A percentile compares a stretch with the other conserved stretches of the same genome.
These are phyloP conservation scores for Sebastes trivittatus DNA, from an alignment of 2,797 vertebrate species.

Conservation along the genomic window DNA sequence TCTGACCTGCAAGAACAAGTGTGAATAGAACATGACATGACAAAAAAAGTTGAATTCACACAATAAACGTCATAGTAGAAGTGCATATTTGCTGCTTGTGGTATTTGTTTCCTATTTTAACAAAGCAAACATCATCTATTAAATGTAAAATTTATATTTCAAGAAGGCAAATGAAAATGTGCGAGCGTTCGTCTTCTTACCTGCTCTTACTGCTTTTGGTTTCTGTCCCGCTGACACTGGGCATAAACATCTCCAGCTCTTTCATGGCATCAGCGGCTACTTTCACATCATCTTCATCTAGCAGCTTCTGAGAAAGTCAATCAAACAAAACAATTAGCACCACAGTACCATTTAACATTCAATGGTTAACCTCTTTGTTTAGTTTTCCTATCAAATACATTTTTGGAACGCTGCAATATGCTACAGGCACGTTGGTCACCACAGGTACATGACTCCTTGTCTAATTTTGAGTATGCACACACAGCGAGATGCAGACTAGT, in stretches of 20 bases:
- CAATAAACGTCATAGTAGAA: not conserved
- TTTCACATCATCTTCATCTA: slow-evolving; percentile 97
- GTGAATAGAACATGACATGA: not conserved
- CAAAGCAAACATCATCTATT: not conserved
- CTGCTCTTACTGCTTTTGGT: slow-evolving; percentile 84
- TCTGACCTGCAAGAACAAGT: slow-evolving; percentile 60
- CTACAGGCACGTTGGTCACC: not conserved
- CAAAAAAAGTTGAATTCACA: not conserved
- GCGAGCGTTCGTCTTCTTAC: slow-evolving; percentile 62
- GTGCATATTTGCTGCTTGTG: not conserved
- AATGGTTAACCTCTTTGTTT: not conserved
- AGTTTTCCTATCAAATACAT: not conserved
- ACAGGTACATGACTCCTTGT: not conserved
- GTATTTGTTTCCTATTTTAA: not conserved
- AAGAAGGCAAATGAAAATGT: not conserved
- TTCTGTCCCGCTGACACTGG: slow-evolving; percentile 82
- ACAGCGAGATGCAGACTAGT: not conserved
- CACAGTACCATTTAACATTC: not conserved
- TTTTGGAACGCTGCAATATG: not conserved
- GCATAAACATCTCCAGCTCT: slow-evolving; percentile 96
- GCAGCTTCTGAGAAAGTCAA: slow-evolving; percentile 77
- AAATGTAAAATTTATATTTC: not conserved
- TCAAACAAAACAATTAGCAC: not conserved
- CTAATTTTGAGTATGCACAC: not conserved
- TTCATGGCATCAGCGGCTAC: slow-evolving; percentile 95